Conservation (phyloP, 2,888 invertebrate species). For the Acheta domesticus region DNA sequence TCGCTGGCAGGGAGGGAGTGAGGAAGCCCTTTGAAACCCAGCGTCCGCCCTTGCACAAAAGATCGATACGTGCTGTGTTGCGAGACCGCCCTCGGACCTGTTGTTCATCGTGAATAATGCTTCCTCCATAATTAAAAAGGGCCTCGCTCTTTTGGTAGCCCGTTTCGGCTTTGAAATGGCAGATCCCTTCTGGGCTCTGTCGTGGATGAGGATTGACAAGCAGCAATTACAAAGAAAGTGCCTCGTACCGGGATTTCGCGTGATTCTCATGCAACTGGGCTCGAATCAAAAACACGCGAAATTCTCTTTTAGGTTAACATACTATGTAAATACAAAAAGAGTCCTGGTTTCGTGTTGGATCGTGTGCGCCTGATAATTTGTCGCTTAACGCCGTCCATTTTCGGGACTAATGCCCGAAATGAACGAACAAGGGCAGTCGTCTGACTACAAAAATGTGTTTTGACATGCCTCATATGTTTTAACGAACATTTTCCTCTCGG, state of each 20-base stretch:
- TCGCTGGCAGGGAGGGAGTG: neutral
- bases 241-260: neutral
- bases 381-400: neutral
- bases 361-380: neutral
- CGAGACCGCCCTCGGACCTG: too few relatives aligned
- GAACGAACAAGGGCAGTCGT: too few relatives aligned
- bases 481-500: too few relatives aligned
- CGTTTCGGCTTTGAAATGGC: too few relatives aligned
- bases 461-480: too few relatives aligned
- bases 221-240: neutral
- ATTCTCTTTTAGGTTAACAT: conserved; percentile 6
- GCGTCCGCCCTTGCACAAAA: neutral
- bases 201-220: neutral
- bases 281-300: neutral
- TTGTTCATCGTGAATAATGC: too few relatives aligned
- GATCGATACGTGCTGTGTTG: neutral
- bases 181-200: too few relatives aligned
- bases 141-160: too few relatives aligned
- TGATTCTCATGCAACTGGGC: neutral
- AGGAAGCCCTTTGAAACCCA: conserved; percentile 4
- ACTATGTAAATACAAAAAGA: conserved; percentile 1
- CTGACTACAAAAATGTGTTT: too few relatives aligned
- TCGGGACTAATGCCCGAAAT: too few relatives aligned
- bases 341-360: neutral
- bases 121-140: too few relatives aligned